Evolutionary conservation across 2,113 vertebrate species (phyloP).

Genomic region (Gobio gobio): DNA sequence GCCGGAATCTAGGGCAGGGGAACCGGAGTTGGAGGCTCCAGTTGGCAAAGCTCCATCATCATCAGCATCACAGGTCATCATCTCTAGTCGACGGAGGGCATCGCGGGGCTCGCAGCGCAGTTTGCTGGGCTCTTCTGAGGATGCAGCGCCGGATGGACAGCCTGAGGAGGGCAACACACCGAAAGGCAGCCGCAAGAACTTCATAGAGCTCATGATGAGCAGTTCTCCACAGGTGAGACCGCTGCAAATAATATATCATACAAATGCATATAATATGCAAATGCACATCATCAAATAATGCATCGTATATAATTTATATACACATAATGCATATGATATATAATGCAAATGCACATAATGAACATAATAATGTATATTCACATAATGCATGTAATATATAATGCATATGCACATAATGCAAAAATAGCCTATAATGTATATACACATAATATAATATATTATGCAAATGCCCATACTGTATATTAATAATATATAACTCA

Average conservation of each 20-base stretch:
- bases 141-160: constrained; percentile 66
- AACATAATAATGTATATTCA: too few species aligned
- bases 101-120: constrained; percentile 70
- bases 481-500: too few species aligned
- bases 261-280: neutral
- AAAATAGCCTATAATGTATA: neutral
- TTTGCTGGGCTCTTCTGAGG: constrained; percentile 71
- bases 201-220: constrained; percentile 81
- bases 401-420: too few species aligned
- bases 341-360: neutral
- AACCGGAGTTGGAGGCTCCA: neutral
- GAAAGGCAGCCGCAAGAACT: constrained; percentile 75
- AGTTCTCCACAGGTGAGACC: constrained; percentile 83
- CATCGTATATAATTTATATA: neutral
- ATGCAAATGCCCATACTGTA: too few species aligned
- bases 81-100: constrained; percentile 63
- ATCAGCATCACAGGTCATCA: constrained; percentile 55
- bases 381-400: too few species aligned
- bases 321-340: neutral
- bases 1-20: neutral
- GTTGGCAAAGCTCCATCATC: neutral
- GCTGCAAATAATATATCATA: neutral
- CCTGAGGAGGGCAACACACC: constrained; percentile 68
- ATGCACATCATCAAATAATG: neutral
- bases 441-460: too few species aligned